These are phyloP conservation scores for Trachelus troglodyta DNA, from an alignment of 2,888 invertebrate genomes.

Conservation along the genomic window DNA sequence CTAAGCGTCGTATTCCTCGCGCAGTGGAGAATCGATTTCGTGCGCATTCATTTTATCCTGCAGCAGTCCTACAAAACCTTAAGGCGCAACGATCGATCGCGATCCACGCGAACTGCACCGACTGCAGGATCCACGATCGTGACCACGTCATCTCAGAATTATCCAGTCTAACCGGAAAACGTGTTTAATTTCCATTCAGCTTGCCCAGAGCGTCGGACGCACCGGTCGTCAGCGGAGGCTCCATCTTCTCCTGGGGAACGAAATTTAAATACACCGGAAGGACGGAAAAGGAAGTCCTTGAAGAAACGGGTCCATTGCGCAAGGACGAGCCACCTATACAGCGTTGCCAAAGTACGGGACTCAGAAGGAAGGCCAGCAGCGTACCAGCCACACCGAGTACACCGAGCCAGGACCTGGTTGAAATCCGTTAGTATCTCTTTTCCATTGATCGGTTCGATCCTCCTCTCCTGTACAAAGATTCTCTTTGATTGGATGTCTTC, in stretches of 20 bases:
- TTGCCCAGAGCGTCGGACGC: constrained; percentile 89
- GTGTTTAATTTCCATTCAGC: constrained; percentile 66
- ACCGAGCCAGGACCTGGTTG: constrained; percentile 75
- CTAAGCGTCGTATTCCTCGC: no score
- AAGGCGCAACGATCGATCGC: no score
- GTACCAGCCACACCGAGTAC: constrained; percentile 90
- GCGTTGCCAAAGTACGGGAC: constrained; percentile 73
- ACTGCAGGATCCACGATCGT: background rate
- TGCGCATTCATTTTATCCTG: no score
- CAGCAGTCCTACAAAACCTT: no score
- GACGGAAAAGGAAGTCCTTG: constrained; percentile 91
- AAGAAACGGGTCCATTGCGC: constrained; percentile 75
- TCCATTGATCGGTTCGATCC: constrained; percentile 9
- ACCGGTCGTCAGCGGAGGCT: constrained; percentile 89
- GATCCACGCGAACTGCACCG: no score
- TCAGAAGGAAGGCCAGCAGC: constrained; percentile 83
- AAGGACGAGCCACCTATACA: constrained; percentile 71
- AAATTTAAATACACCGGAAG: constrained; percentile 94
- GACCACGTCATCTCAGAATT: no score
- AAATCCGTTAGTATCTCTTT: constrained; percentile 67
- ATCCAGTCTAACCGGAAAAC: no score
- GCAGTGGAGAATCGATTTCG: no score
- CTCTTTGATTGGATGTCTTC: no score
- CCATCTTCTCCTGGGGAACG: constrained; percentile 93
- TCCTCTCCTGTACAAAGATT: constrained; percentile 21